Base-by-base conservation (phyloP, 2,797 vertebrate genomes). In the Cynopterus sphinx region DNA sequence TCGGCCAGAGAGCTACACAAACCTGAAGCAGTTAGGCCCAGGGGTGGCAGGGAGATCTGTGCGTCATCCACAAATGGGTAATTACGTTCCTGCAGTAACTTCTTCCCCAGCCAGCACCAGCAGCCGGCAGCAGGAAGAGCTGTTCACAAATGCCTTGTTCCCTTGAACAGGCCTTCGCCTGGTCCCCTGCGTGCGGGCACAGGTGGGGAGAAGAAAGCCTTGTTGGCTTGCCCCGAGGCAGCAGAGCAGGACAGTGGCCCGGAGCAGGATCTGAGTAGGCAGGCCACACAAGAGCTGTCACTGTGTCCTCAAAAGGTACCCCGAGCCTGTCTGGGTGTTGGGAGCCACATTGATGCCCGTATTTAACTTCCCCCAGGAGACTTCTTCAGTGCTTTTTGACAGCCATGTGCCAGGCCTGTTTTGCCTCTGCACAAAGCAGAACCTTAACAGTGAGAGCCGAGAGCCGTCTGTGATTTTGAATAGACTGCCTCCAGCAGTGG, bases 291-390 rank as follows among this genome's bases (percentile, higher is more conserved):
- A 0, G 1, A 57, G 71, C 39, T 28, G 78, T 61, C 19, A 2
- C 55, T 2, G 19, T 24, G 31, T 65, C 74, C 82, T 0, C 43
- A 24, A 31, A 31, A n/a, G 53, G 68, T 15, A 26, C 53, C 5
- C 46, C 24, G 6, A 10, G 16, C 51, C 77, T 21, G n/a, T 6
- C 19, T 4, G 31, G n/a, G 15, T 11, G 11, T 12, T 0, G 5
- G 75, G 36, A 49, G 51, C 16, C 9, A 0, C n/a, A 2, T 8
- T 12, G 3, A 4, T 0, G 6, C 78, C 41, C 0, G 0, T 2
- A 0, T 28, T 31, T 43, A n/a, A 26, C 43, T 15, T 63, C 22
- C n/a, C 24, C 61, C 0, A 0, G 73, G 92, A 86, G 90, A 63
- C 39, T 57, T 70, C 10, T 24, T 41, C 8, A 0, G 43, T 22